A percentile compares a stretch with the other conserved stretches of the same genome.
Conservation (phyloP, 2,797 vertebrate species). For the Hapalemur alaotrensis region DNA sequence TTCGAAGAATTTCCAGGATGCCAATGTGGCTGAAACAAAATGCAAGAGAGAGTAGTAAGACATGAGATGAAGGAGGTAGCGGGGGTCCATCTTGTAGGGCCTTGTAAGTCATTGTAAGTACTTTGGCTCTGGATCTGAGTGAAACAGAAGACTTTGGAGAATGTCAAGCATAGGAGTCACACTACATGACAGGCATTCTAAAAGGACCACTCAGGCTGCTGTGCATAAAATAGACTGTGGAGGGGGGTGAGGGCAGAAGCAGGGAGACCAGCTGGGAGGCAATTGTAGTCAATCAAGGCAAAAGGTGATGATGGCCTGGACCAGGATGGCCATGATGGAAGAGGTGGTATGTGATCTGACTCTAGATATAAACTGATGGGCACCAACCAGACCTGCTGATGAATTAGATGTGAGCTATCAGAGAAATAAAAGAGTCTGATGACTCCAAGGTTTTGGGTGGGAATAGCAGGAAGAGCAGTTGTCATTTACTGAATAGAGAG, state of each 20-base stretch:
- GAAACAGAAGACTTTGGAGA: neutral
- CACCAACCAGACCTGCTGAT: neutral
- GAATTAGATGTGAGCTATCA: neutral
- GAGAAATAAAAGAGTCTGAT: neutral
- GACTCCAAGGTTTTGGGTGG: neutral
- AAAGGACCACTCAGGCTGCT: neutral
- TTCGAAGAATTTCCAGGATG: neutral
- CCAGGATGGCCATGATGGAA: neutral
- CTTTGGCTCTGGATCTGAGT: neutral
- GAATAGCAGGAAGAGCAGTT: neutral
- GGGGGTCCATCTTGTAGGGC: neutral
- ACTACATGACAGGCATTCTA: neutral
- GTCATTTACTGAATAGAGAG: neutral
- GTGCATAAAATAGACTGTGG: neutral
- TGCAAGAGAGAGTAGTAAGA: neutral
- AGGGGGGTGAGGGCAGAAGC: neutral
- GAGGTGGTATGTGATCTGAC: neutral
- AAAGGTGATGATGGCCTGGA: neutral
- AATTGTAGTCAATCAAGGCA: neutral
- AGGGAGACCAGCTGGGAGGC: neutral
- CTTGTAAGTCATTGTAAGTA: neutral
- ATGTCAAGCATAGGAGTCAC: neutral
- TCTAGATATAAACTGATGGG: neutral
- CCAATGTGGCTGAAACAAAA: neutral
- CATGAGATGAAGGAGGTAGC: neutral